phyloP scores from a whole-genome alignment of 2,888 invertebrate genomes.

The Lasioglossum zephyrum region DNA sequence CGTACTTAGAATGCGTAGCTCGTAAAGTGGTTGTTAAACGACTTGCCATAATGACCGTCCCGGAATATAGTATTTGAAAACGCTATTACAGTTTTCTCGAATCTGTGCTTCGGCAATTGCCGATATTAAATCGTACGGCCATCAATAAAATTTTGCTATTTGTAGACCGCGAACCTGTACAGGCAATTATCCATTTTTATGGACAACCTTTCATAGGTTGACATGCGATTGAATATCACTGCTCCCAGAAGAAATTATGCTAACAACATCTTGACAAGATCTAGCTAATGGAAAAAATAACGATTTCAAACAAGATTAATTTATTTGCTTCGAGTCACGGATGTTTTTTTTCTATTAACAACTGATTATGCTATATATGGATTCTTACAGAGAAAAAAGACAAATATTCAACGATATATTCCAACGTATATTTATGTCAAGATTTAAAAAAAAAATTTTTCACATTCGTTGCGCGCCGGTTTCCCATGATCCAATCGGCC shows the following conservation, averaged over 20 bases:
- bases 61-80: slow-evolving; percentile 3
- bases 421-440: no score
- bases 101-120: neutral
- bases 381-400: no score
- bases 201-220: neutral
- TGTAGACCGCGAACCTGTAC: neutral
- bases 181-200: neutral
- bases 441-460: no score
- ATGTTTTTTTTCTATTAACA: no score
- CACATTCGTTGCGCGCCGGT: no score
- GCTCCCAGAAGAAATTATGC: neutral
- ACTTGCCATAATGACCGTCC: slow-evolving; percentile 1
- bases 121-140: neutral
- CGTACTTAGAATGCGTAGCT: slow-evolving; percentile 9
- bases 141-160: neutral
- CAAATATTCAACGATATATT: no score
- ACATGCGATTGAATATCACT: neutral
- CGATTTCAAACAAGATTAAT: neutral
- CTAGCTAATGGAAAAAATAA: neutral
- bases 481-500: no score
- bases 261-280: neutral
- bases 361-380: no score
- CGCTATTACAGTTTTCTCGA: neutral
- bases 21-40: slow-evolving; percentile 4
- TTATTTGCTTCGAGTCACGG: no score